Evolutionary conservation across 2,797 vertebrate species (phyloP).

Genomic region (Mus caroli): DNA sequence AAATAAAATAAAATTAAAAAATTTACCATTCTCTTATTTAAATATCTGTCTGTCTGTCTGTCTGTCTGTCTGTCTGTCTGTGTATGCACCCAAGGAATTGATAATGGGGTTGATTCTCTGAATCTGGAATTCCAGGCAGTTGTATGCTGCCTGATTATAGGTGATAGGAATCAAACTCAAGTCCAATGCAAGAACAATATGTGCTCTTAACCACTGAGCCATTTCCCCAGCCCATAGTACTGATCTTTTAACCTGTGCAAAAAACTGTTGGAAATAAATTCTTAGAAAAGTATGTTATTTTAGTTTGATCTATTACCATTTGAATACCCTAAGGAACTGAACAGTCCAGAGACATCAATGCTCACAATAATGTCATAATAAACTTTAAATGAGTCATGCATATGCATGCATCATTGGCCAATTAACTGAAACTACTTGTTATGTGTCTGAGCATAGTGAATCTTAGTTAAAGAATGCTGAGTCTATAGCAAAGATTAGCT

Average conservation of each 20-base stretch:
- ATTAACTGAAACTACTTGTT: conserved; percentile 40
- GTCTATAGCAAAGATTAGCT: conserved; percentile 60
- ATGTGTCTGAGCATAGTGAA: conserved; percentile 26
- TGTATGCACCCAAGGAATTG: not conserved
- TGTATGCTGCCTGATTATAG: not conserved
- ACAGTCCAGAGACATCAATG: not conserved
- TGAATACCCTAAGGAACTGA: conserved; percentile 36
- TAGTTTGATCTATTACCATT: conserved; percentile 27
- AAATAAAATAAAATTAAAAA: no score
- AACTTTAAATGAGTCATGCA: conserved; percentile 54
- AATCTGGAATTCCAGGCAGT: not conserved
- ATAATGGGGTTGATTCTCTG: not conserved
- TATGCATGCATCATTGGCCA: conserved; percentile 15
- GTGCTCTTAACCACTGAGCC: not conserved
- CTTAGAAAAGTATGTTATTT: conserved; percentile 20
- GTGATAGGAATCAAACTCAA: not conserved
- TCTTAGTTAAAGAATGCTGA: conserved; percentile 57
- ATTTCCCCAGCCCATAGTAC: not conserved
- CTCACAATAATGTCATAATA: conserved; percentile 14
- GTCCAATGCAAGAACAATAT: not conserved
- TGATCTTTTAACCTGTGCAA: conserved; percentile 45
- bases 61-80: not conserved
- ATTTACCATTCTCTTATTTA: not conserved
- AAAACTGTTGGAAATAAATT: conserved; percentile 19
- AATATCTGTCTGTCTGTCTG: not conserved